A percentile compares a stretch with the other conserved stretches of the same genome.
phyloP scores from a whole-genome alignment of 2,888 invertebrate species.

The Patella ulyssiponensis region DNA sequence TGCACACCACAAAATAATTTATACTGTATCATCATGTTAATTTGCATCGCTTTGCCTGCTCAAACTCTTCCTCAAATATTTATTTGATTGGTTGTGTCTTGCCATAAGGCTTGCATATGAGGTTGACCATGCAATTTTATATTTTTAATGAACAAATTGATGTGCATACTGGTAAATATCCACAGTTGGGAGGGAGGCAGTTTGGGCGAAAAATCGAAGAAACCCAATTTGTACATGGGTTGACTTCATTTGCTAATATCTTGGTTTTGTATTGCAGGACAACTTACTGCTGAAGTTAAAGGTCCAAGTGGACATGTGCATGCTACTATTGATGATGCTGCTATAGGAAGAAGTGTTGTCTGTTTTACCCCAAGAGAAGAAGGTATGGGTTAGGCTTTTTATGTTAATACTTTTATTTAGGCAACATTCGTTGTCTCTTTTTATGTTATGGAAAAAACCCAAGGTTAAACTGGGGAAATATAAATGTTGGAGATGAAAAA shows the following conservation, averaged over 20 bases:
- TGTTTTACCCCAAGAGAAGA: slow-evolving; percentile 76
- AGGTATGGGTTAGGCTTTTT: slow-evolving; percentile 52
- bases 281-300: slow-evolving; percentile 76
- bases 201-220: too few species aligned
- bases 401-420: background rate
- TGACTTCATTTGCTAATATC: too few species aligned
- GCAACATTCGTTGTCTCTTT: background rate
- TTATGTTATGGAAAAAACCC: background rate
- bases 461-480: too few species aligned
- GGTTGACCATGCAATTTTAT: background rate
- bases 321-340: slow-evolving; percentile 75
- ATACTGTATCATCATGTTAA: too few species aligned
- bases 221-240: background rate
- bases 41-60: too few species aligned
- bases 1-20: too few species aligned
- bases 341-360: slow-evolving; percentile 73
- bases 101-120: too few species aligned
- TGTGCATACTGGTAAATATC: too few species aligned
- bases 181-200: too few species aligned
- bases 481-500: too few species aligned
- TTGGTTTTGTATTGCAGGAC: slow-evolving; percentile 74
- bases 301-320: slow-evolving; percentile 72
- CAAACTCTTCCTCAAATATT: too few species aligned
- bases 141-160: background rate
- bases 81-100: too few species aligned